Percentiles rank a stretch among this genome's conserved stretches.
Evolutionary conservation across 2,113 vertebrate species (phyloP).

Genomic region (Chaetodon auriga): DNA sequence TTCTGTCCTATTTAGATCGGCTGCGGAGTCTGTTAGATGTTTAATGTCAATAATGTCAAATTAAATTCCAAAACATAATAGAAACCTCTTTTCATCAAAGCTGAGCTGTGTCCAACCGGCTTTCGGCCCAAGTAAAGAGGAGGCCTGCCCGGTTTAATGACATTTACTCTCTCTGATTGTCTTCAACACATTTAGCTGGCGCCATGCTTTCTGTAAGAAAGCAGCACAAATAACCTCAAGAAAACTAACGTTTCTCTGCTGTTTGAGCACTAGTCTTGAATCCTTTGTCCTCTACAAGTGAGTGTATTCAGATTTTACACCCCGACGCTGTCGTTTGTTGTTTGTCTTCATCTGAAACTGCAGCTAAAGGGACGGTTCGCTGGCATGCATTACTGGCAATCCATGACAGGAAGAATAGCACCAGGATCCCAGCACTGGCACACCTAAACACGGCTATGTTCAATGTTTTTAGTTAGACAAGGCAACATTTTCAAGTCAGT

Average conservation of each 20-base stretch:
- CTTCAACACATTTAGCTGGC: neutral
- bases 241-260: neutral
- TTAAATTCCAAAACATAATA: neutral
- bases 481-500: neutral
- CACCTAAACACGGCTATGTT: neutral
- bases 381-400: conserved; percentile 1
- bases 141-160: neutral
- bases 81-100: neutral
- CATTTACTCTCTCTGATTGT: neutral
- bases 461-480: neutral
- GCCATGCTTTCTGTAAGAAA: neutral
- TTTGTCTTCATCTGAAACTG: conserved; percentile 10
- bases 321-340: neutral
- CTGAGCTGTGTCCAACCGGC: neutral
- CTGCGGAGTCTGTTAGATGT: neutral
- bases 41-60: neutral
- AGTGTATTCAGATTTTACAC: neutral
- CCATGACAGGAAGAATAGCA: conserved; percentile 2
- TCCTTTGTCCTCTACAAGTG: neutral
- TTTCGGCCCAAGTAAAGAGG: neutral
- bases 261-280: neutral
- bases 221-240: neutral
- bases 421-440: neutral
- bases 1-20: neutral
- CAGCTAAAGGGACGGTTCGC: neutral